Evolutionary conservation across 2,888 invertebrate genomes (phyloP).

Genomic region (Parthenolecanium corni): DNA sequence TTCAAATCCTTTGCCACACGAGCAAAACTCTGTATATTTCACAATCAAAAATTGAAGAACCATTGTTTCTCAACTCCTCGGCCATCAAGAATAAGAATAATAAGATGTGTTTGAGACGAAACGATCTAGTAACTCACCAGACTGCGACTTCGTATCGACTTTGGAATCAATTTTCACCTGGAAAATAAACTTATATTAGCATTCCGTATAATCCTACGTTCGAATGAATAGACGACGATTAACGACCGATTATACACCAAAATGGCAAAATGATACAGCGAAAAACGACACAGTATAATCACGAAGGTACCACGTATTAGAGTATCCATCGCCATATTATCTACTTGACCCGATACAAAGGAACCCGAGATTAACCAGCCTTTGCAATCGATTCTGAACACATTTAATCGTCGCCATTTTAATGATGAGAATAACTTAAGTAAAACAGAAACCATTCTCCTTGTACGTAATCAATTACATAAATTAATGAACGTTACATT

Average conservation of each 20-base stretch:
- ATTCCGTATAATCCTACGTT: too few relatives aligned
- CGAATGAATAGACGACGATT: too few relatives aligned
- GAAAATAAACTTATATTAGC: background rate
- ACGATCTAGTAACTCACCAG: too few relatives aligned
- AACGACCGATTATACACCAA: too few relatives aligned
- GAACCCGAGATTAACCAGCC: too few relatives aligned
- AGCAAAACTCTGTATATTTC: too few relatives aligned
- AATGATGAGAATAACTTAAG: conserved; percentile 60
- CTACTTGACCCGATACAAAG: background rate
- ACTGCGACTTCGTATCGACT: conserved; percentile 15
- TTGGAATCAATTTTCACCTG: conserved; percentile 13
- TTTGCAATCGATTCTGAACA: background rate
- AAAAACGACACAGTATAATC: background rate
- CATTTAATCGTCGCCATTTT: conserved; percentile 62
- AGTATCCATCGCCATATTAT: too few relatives aligned
- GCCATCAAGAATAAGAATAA: too few relatives aligned
- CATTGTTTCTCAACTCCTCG: too few relatives aligned
- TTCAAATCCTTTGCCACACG: too few relatives aligned
- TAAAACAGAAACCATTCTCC: background rate
- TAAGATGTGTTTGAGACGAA: too few relatives aligned
- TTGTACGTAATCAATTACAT: background rate
- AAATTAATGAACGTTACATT: conserved; percentile 10
- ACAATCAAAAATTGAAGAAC: too few relatives aligned
- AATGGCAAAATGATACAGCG: background rate
- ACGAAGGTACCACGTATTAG: background rate